Conservation (phyloP, 2,113 vertebrate species). For the Apteryx mantelli region DNA sequence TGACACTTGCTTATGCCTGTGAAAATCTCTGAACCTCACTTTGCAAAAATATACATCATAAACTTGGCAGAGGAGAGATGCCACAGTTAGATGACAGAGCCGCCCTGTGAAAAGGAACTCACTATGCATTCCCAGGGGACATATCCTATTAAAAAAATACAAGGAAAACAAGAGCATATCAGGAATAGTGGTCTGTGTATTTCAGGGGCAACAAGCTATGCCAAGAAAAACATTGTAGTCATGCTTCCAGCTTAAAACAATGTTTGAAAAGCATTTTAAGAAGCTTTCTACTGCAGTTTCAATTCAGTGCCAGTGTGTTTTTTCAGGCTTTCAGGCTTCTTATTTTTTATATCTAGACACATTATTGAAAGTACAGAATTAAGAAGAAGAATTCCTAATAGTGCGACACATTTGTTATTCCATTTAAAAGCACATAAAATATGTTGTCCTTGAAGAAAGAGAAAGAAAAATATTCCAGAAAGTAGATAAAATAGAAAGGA, state of each 20-base stretch:
- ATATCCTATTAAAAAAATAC: constrained; percentile 3
- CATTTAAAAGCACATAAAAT: background rate
- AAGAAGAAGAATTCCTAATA: background rate
- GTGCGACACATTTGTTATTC: background rate
- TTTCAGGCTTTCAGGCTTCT: background rate
- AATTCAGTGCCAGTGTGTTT: background rate
- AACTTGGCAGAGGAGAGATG: background rate
- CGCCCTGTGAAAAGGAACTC: background rate
- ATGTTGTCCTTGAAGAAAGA: background rate
- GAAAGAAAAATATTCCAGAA: background rate
- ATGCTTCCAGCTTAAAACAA: constrained; percentile 9
- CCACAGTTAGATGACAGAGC: background rate
- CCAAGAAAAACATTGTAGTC: constrained; percentile 47
- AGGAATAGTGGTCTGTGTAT: background rate
- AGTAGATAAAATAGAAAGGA: background rate
- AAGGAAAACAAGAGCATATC: background rate
- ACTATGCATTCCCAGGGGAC: background rate
- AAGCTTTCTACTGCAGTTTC: background rate
- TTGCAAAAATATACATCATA: background rate
- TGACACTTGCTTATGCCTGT: background rate
- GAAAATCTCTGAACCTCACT: background rate
- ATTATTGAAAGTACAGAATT: background rate
- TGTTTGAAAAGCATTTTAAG: background rate
- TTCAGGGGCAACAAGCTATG: background rate
- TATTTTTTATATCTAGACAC: background rate